phyloP scores from a whole-genome alignment of 2,113 vertebrate genomes.

The Chamaea fasciata region DNA sequence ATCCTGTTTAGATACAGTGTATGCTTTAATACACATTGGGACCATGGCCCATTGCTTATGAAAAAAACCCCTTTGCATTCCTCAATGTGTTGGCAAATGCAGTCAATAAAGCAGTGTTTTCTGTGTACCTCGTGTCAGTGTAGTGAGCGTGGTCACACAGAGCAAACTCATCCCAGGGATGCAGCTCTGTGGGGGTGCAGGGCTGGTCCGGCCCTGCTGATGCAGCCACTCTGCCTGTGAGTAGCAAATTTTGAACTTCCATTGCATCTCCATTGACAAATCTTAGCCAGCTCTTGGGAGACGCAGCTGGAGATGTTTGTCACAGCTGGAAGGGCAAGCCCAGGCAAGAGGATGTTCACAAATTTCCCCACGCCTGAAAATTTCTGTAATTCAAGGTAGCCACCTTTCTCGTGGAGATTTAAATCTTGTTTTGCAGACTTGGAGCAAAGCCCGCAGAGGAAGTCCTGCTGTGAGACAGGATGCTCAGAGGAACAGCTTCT shows the following conservation, averaged over 20 bases:
- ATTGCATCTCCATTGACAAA: background rate
- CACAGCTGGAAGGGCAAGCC: background rate
- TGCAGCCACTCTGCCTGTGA: background rate
- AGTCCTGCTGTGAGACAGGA: background rate
- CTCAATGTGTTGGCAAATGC: conserved; percentile 90
- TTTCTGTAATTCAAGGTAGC: background rate
- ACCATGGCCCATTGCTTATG: conserved; percentile 67
- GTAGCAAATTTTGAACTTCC: background rate
- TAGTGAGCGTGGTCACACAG: background rate
- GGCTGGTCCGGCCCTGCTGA: background rate
- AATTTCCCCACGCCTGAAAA: background rate
- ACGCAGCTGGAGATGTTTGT: background rate
- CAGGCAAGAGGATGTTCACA: background rate
- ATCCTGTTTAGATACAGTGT: conserved; percentile 70
- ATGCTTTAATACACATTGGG: conserved; percentile 74
- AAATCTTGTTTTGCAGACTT: background rate
- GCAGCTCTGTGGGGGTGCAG: background rate
- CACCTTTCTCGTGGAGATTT: background rate
- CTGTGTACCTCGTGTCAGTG: conserved; percentile 74
- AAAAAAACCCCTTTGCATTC: conserved; percentile 71
- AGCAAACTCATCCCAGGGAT: background rate
- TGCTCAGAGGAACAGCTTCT: background rate
- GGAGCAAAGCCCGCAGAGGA: background rate
- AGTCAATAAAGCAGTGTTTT: conserved; percentile 99
- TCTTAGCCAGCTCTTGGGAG: background rate